Base-by-base conservation (phyloP, 2,797 vertebrate genomes). In the Coregonus suidteri region DNA sequence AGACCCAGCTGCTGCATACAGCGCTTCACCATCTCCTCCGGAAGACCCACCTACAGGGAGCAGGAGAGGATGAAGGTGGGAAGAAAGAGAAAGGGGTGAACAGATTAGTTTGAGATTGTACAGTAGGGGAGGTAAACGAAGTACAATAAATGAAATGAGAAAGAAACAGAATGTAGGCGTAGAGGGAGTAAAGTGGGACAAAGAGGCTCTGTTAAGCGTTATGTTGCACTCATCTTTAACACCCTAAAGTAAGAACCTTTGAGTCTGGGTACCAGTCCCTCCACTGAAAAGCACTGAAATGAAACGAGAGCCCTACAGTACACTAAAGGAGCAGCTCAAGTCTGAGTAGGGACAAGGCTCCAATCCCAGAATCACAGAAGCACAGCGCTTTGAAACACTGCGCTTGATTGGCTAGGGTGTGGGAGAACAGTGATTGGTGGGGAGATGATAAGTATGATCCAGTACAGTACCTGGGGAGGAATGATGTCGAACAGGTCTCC, bases 401-500 rank as follows among this genome's bases (percentile, higher is more conserved):
- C 65, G 18, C 69, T 77, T 82, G 88, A 91, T 88, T 87, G 88
- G 90, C 31, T 71, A 62, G 81, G 66, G 6, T 7, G 62, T 71
- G 76, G 80, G 73, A 47, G 35, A 37, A 41, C 13, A 64, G 74
- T 31, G 65, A 80, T 54, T 4, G 11, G 4, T 65, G 25, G 13
- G 56, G 34, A 30, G 62, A 15, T 51, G n/a, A 67, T 25, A 31
- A 4, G 9, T 25, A 64, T 3, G 3, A 25, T 25, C 59, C 31
- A 18, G 76, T 20, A 4, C 76, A 47, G 31, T 93, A 99, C 98
- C 97, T 99, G 98, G 0, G 98, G 98, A 5, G 97, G 98, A 83
- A 99, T 99, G 93, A 99, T 99, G 93, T 99, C 98, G 0, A 99
- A 99, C 80, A 99, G 97, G 93, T 99, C 98, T 73, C 98, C 98